phyloP scores from a whole-genome alignment of 37 sponge, comb jelly and placozoan species.

The Agelas oroides region DNA sequence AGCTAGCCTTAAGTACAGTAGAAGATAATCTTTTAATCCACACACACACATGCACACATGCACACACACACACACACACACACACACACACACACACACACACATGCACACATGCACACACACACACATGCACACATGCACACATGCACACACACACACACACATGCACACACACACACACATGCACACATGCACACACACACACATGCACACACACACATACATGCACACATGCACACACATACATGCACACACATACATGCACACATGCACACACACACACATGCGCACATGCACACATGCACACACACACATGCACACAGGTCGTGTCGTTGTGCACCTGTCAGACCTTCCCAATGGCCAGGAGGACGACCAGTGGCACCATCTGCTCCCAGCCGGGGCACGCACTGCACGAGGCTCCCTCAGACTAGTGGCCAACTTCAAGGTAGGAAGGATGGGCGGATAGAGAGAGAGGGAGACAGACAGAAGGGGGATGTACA shows the following conservation, averaged over 20 bases:
- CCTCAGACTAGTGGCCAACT: conserved; percentile 60
- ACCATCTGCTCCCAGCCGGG: conserved; percentile 41
- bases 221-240: neutral
- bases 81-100: too few species aligned
- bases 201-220: neutral
- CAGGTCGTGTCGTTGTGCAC: conserved; percentile 55
- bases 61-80: neutral
- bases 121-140: too few species aligned
- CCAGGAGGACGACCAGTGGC: conserved; percentile 85
- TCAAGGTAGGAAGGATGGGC: too few species aligned
- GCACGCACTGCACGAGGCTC: conserved; percentile 44
- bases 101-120: too few species aligned
- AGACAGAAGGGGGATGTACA: neutral
- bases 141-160: too few species aligned
- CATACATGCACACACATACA: neutral
- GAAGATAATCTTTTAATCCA: too few species aligned
- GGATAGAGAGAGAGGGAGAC: too few species aligned
- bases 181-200: neutral
- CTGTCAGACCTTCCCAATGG: conserved; percentile 76
- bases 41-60: too few species aligned
- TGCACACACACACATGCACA: neutral
- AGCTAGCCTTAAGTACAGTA: neutral
- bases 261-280: neutral
- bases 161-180: too few species aligned
- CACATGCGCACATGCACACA: neutral